These are phyloP conservation scores for Prenolepis imparis DNA, from an alignment of 2,888 invertebrate species.

Conservation along the genomic window DNA sequence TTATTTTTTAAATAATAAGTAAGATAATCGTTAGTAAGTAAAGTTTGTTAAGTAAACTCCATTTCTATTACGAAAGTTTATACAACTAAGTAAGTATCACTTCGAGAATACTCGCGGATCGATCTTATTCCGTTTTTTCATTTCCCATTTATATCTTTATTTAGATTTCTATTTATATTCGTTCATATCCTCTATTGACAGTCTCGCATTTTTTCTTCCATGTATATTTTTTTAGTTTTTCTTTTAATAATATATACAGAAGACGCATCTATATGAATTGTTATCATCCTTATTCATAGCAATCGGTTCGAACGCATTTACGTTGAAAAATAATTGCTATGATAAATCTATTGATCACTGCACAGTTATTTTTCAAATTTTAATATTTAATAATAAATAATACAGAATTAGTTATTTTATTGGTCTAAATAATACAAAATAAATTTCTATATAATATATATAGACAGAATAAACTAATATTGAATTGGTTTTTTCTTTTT, in stretches of 20 bases:
- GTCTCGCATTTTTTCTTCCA: conserved; percentile 17
- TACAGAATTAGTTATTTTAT: neutral
- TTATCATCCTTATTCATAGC: neutral
- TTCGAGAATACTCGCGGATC: neutral
- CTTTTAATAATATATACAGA: conserved; percentile 3
- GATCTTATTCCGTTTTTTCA: neutral
- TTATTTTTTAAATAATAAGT: neutral
- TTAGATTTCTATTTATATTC: conserved; percentile 7
- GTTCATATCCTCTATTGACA: neutral
- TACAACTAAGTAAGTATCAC: conserved; percentile 23
- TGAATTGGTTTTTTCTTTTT: neutral
- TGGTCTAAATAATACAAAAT: neutral
- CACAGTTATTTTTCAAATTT: neutral
- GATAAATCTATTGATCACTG: neutral
- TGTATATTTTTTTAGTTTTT: conserved; percentile 30
- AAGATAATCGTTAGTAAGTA: neutral
- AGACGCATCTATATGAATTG: neutral
- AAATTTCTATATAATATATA: neutral
- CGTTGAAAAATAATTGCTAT: neutral
- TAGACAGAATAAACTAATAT: neutral
- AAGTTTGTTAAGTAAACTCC: neutral
- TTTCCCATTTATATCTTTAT: conserved; percentile 15
- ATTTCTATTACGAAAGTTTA: conserved; percentile 16
- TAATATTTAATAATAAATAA: conserved; percentile 9
- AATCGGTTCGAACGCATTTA: neutral